Base-by-base conservation (phyloP, 2,888 invertebrate genomes). In the Acanthococcus lagerstroemiae region DNA sequence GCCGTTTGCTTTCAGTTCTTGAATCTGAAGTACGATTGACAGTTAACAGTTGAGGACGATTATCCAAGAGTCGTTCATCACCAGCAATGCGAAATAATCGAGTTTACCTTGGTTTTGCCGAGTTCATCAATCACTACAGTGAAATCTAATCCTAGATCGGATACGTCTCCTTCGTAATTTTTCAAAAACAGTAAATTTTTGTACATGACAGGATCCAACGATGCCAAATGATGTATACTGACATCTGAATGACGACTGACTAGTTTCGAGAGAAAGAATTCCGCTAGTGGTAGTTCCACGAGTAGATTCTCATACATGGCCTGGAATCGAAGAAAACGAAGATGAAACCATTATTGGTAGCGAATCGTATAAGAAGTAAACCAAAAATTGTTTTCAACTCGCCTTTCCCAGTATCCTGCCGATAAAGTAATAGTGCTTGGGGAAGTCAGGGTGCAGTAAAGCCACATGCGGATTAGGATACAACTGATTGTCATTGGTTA, bases 401-500 rank as follows among this genome's bases (percentile, higher is more conserved):
- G 86, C 86, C 82, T 96, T 96, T 48, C 95, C 96, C 25, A 96
- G 77, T 78, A 96, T 88, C 67, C 96, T 82, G 9, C 97, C 97
- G 65, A 95, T 86, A 74, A 97, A 96, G 76, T 85, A 94, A 75
- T 91, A 97, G 77, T 99, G 97, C 73, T 88, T 85, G 1, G 84
- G 83, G 73, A 85, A 94, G 75, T 95, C 88, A 26, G 88, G 86
- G 45, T 90, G 84, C n/a, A 94, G 78, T 66, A 94, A 79, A 72
- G 87, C 84, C 4, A 94, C 93, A 57, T 90, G 88, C 0, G 97
- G 97, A 78, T 96, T 97, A 0, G 97, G 97, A 76, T 96, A 99
- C 44, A 99, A 78, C 78, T 92, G 86, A 75, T 94, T 90, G 76
- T 96, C 95, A 69, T 87, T 86, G 4, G 95, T 95, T 30, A 93